These are phyloP conservation scores for Molossus molossus DNA, from an alignment of 2,797 vertebrate genomes.

Conservation along the genomic window DNA sequence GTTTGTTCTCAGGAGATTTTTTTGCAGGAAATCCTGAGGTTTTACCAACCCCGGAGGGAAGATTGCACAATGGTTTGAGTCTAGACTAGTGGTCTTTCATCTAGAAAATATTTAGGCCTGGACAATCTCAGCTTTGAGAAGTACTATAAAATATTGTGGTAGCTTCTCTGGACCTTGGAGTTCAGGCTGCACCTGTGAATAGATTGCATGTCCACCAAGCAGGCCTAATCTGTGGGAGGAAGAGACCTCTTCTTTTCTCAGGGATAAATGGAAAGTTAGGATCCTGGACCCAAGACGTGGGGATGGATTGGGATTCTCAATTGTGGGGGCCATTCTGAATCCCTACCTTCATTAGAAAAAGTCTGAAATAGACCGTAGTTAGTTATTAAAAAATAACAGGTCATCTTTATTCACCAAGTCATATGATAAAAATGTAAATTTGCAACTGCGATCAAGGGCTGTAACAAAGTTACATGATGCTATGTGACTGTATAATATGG, in stretches of 20 bases:
- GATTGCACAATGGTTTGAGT: not conserved
- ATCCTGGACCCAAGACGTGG: not conserved
- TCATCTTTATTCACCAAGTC: not conserved
- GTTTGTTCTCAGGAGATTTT: not conserved
- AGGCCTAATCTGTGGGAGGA: not conserved
- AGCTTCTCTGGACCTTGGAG: not conserved
- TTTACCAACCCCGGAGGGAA: not conserved
- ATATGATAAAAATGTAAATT: constrained; percentile 57
- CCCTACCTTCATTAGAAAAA: not conserved
- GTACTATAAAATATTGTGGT: constrained; percentile 12
- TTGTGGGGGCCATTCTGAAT: not conserved
- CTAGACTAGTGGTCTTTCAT: not conserved
- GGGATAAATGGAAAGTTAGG: not conserved
- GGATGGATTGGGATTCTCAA: not conserved
- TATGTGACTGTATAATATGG: not conserved
- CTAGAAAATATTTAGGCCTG: not conserved
- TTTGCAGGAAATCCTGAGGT: not conserved
- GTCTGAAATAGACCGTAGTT: not conserved
- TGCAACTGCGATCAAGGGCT: not conserved
- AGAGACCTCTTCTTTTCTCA: not conserved
- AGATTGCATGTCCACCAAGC: not conserved
- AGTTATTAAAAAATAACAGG: not conserved
- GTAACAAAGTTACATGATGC: not conserved
- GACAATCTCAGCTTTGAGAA: not conserved
- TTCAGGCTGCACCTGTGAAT: not conserved